Evolutionary conservation across 1,140 invertebrate genomes (phyloP).

Genomic region (Heliothis subflexa): DNA sequence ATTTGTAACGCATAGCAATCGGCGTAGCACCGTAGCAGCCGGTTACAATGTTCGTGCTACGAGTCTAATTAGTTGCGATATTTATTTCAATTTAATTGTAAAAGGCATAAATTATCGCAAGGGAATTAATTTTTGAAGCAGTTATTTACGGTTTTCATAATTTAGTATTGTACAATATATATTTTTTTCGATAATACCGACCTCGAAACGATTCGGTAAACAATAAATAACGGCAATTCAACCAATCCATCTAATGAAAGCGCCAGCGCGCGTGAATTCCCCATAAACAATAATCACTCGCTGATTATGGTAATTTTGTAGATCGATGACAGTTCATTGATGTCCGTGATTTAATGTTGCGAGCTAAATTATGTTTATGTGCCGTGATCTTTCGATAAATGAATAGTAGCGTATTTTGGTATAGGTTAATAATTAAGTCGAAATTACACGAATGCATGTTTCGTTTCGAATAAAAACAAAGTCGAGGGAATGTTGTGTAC

Average conservation of each 20-base stretch:
- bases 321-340: too few species aligned
- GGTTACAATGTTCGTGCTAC: slow-evolving; percentile 20
- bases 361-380: too few species aligned
- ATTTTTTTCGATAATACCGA: too few species aligned
- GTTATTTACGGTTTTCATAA: not conserved
- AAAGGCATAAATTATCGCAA: not conserved
- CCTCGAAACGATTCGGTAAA: too few species aligned
- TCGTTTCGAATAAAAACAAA: slow-evolving; percentile 3
- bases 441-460: not conserved
- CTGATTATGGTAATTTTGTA: too few species aligned
- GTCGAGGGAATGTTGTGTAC: slow-evolving; percentile 11
- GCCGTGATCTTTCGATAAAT: not conserved
- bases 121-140: not conserved
- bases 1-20: slow-evolving; percentile 40
- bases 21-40: slow-evolving; percentile 25
- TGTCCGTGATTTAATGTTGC: too few species aligned
- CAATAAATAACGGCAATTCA: not conserved
- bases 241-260: not conserved
- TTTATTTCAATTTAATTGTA: slow-evolving; percentile 1
- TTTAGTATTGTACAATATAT: not conserved
- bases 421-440: not conserved
- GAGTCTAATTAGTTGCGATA: slow-evolving; percentile 18
- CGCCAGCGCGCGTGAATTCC: not conserved
- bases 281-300: not conserved
- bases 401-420: not conserved